phyloP scores from a whole-genome alignment of 2,888 invertebrate genomes.

The Apamea epomidion region DNA sequence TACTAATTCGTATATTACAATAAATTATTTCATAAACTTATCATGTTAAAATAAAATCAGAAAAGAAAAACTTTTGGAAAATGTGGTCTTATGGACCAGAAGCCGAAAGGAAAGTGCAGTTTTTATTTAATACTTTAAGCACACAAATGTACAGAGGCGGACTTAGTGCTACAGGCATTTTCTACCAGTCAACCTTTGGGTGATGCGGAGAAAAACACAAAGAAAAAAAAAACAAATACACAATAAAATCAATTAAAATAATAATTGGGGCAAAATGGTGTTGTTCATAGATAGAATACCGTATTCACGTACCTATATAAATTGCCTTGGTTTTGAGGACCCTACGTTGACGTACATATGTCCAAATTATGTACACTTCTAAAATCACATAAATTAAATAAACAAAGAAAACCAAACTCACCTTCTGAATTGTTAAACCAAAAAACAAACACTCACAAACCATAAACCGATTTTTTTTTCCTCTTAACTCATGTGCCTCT shows the following conservation, averaged over 20 bases:
- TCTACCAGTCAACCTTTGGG: no score
- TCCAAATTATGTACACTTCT: background rate
- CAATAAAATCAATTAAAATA: background rate
- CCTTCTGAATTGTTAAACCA: background rate
- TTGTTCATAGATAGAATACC: background rate
- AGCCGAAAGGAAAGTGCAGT: background rate
- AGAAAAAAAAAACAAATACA: no score
- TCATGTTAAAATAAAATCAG: background rate
- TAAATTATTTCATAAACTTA: background rate
- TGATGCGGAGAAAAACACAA: no score
- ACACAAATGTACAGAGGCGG: no score
- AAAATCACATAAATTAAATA: background rate
- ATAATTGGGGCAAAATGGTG: background rate
- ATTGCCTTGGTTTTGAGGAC: background rate
- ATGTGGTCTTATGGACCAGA: no score
- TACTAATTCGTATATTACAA: background rate
- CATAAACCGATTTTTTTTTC: background rate
- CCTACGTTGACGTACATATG: background rate
- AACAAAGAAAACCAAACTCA: slow-evolving; percentile 1
- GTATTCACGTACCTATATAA: no score
- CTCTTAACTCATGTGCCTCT: background rate
- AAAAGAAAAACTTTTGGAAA: background rate
- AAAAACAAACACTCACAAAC: background rate
- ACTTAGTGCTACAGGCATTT: no score
- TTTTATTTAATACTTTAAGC: no score